Percentiles rank a stretch among this genome's conserved stretches.
phyloP scores from a whole-genome alignment of 2,113 vertebrate species.

The Lamprologus callipterus region DNA sequence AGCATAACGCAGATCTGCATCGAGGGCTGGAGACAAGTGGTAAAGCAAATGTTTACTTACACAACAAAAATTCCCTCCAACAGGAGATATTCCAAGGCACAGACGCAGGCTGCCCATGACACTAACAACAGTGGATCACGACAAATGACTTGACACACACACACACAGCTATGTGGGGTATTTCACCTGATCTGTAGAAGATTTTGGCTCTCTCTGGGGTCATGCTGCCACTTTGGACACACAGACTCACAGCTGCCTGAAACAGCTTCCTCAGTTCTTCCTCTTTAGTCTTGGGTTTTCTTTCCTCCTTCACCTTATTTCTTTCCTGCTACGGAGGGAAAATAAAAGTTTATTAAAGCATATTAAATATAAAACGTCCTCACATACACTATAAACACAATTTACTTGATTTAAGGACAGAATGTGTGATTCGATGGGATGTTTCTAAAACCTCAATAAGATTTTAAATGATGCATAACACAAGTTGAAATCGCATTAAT shows the following conservation, averaged over 20 bases:
- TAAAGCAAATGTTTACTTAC: not conserved
- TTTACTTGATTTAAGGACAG: not conserved
- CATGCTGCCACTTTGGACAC: constrained; percentile 45
- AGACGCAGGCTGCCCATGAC: not conserved
- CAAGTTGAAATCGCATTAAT: not conserved
- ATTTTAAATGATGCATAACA: not conserved
- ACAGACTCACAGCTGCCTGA: constrained; percentile 45
- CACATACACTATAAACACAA: not conserved
- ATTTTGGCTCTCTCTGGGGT: constrained; percentile 42
- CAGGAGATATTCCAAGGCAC: not conserved
- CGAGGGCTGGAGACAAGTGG: constrained; percentile 51
- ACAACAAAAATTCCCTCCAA: not conserved
- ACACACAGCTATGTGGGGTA: not conserved
- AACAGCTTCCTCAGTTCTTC: constrained; percentile 49
- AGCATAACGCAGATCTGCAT: constrained; percentile 67
- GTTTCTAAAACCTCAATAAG: not conserved
- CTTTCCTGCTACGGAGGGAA: not conserved
- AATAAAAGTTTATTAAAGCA: not conserved
- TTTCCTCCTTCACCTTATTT: not conserved
- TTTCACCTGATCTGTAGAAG: constrained; percentile 67
- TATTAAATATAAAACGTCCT: not conserved
- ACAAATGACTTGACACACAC: not conserved
- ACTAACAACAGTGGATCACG: not conserved
- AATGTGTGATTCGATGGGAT: not conserved
- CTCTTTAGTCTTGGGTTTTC: not conserved